Base-by-base conservation (phyloP, 2,888 invertebrate genomes). In the Dryocosmus kuriphilus region DNA sequence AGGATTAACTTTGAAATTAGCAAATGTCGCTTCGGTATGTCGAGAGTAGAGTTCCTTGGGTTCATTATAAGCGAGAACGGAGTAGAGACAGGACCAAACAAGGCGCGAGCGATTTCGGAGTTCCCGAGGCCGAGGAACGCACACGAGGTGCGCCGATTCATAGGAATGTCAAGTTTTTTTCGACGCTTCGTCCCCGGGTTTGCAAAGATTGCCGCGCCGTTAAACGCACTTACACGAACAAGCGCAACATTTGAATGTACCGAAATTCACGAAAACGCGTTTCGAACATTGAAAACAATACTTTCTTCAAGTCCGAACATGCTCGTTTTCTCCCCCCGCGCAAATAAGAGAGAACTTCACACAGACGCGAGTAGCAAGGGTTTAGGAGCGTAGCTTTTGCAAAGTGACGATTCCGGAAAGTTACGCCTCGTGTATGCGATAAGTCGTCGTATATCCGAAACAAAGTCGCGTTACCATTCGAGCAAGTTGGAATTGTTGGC, bases 361-460 rank as follows among this genome's bases (percentile, higher is more conserved):
- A n/a, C n/a, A n/a, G n/a, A n/a, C n/a, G n/a, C n/a, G n/a, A n/a
- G n/a, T n/a, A n/a, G n/a, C n/a, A n/a, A n/a, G n/a, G n/a, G n/a
- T n/a, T n/a, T n/a, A n/a, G n/a, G n/a, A n/a, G n/a, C 9, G 80
- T 82, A 67, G 82, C 61, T 84, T 57, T 30, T 84, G 22, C 83
- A 85, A 75, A 46, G 35, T 6, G 75, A 74, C n/a, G 78, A 79
- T 27, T 30, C 63, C 5, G 79, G 74, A 24, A 77, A 65, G n/a
- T 74, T 81, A 46, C 78, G 76, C n/a, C 62, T 80, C 14, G 77
- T 77, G 1, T 80, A 80, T 9, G 85, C 86, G 78, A 89, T 89
- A 62, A 81, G 88, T 63, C 51, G 41, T 9, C 83, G 85, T 76
- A 88, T 86, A 71, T 81, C 88, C 16, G 80, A 84, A 24, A 71